Conservation (phyloP, 2,113 vertebrate species). For the Cyanoderma ruficeps region DNA sequence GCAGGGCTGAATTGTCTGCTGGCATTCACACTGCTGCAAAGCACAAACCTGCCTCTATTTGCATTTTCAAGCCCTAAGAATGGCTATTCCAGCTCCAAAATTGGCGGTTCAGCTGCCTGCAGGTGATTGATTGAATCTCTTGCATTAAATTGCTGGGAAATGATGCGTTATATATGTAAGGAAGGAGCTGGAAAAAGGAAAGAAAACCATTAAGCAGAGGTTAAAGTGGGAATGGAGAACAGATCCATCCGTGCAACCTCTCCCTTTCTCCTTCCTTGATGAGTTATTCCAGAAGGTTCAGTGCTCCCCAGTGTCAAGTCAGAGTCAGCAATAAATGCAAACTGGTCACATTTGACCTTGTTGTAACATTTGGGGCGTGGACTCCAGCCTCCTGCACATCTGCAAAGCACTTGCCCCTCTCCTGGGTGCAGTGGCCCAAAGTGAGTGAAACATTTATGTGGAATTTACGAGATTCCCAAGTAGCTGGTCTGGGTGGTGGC, state of each 20-base stretch:
- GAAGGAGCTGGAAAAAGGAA: neutral
- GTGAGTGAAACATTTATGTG: neutral
- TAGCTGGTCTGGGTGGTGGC: neutral
- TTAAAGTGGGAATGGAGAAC: neutral
- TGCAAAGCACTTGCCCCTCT: neutral
- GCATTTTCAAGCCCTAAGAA: neutral
- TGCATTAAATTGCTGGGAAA: neutral
- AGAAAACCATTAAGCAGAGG: neutral
- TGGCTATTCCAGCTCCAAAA: neutral
- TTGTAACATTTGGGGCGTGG: neutral
- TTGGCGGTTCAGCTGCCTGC: neutral
- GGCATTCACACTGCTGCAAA: neutral
- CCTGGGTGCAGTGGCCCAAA: neutral
- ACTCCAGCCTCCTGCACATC: neutral
- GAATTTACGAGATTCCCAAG: neutral
- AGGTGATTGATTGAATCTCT: neutral
- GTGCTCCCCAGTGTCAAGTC: neutral
- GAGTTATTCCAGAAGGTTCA: neutral
- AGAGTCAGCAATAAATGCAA: neutral
- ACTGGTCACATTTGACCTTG: accelerated
- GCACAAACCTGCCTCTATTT: neutral
- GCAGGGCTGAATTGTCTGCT: neutral
- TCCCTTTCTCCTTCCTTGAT: neutral
- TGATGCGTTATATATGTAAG: neutral
- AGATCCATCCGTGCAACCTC: neutral